Base-by-base conservation (phyloP, 2,113 vertebrate genomes). In the Murina feae region DNA sequence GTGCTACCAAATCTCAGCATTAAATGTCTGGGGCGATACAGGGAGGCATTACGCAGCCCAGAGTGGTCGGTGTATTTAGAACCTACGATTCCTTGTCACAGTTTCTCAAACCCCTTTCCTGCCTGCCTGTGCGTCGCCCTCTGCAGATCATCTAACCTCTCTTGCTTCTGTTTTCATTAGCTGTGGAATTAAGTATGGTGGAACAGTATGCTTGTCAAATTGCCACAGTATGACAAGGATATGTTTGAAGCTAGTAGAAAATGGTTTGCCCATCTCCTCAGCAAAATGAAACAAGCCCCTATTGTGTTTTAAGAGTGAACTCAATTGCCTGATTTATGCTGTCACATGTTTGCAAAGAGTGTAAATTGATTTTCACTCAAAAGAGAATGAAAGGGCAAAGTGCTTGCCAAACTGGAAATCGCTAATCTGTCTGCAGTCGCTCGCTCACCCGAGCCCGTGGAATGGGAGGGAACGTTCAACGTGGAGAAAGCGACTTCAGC, bases 331-430 rank as follows among this genome's bases (percentile, higher is more conserved):
- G 94, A 94, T 98, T 98, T 96, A 86, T 86, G 95, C 96, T 97
- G 93, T 96, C 95, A 90, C 96, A 96, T 97, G 86, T 97, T 97
- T 98, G 96, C 94, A 95, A 93, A 95, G 93, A 96, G 96, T 93
- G 75, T 84, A 97, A 97, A 96, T 96, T 96, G 97, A 97, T 96
- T 97, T 97, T 97, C 90, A 80, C 66, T 87, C 90, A 95, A 87
- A 97, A 80, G 9, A 91, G 97, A 97, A 87, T 93, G 96, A 78
- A 95, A 94, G 96, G 86, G 80, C 95, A 92, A 92, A 86, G 58
- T 80, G 12, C 94, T 97, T 96, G 95, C 96, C 96, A 97, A 96
- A 97, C 69, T 96, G 20, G 32, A 97, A 91, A 95, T 96, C 69
- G 16, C 96, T 98, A 95, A 93, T 58, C 80, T 86, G 69, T 93